Base-by-base conservation (phyloP, 2,888 invertebrate species). In the Philhelius pedissequus region DNA sequence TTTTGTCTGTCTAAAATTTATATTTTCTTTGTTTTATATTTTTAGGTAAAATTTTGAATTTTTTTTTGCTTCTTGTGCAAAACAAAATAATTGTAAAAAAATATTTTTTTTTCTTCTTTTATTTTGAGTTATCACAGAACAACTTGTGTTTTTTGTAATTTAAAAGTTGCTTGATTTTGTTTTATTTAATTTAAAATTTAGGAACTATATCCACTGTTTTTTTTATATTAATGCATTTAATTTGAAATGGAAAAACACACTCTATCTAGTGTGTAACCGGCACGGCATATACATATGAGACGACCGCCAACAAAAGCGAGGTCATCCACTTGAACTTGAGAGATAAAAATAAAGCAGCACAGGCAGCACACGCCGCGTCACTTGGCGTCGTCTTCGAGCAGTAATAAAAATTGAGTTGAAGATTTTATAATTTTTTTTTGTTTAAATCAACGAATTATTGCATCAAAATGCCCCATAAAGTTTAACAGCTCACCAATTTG, bases 251-350 rank as follows among this genome's bases (percentile, higher is more conserved):
- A 30, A 60, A 60, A 30, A 58, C n/a, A 50, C 56, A 71, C 56
- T 58, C 20, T 62, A 30, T 64, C 48, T 64, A 78, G 30, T 66
- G 30, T 66, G 69, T 38, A 45, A 80, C 80, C 75, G 75, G 80
- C 80, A 81, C 48, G 60, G 18, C 62, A 43, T 62, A n/a, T 35
- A 66, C 45, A 15, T 38, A 48, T 32, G 15, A 64, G 20, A 56
- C 45, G 62, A 68, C 74, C 73, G 73, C 62, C 60, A 78, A 60
- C 68, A 50, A 71, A 71, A 86, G 69, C 86, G 87, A 87, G 87
- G 86, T 86, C 82, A 82, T 84, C 87, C 77, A 86, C 87, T 88
- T 88, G 88, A 88, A 88, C 88, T 88, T 88, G 88, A 87, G 64
- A 64, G 79, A 87, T 74, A 77, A 75, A 86, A 87, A 79, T 79